Conservation (phyloP, 1,140 invertebrate genomes). For the Phthorimaea operculella region DNA sequence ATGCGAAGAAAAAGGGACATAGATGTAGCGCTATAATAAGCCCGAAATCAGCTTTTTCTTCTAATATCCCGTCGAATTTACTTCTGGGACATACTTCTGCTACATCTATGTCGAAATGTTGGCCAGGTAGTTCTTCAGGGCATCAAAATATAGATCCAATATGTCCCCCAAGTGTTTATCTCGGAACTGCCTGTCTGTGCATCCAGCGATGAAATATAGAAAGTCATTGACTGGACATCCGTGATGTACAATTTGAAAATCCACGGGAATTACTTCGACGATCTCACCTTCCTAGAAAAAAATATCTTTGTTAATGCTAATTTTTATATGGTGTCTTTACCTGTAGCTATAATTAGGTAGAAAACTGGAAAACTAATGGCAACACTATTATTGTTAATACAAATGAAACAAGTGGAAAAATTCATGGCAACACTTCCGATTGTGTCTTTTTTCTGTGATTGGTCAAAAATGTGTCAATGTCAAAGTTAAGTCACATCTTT, state of each 20-base stretch:
- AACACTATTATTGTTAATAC: too few species aligned
- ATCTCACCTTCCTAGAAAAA: conserved; percentile 33
- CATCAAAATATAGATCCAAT: conserved; percentile 34
- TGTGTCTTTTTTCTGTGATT: too few species aligned
- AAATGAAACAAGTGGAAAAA: too few species aligned
- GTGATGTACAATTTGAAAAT: conserved; percentile 44
- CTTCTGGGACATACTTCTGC: conserved; percentile 23
- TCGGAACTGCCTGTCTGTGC: conserved; percentile 36
- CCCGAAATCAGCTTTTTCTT: conserved; percentile 31
- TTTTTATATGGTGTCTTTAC: too few species aligned
- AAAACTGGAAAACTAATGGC: too few species aligned
- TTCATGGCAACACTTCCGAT: too few species aligned
- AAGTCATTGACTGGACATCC: conserved; percentile 43
- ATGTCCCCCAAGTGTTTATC: conserved; percentile 27
- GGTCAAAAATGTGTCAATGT: too few species aligned
- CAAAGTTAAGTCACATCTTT: too few species aligned
- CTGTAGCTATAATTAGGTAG: too few species aligned
- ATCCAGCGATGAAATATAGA: conserved; percentile 39
- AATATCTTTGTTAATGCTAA: too few species aligned
- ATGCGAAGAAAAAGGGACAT: conserved; percentile 31
- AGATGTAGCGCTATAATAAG: conserved; percentile 33
- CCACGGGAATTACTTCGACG: conserved; percentile 33
- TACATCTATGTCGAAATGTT: conserved; percentile 33
- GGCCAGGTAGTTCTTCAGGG: conserved; percentile 27
- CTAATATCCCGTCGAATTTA: conserved; percentile 33